Percentiles rank a stretch among this genome's conserved stretches.
These are phyloP conservation scores for Antheraea assamensis DNA, from an alignment of 2,888 invertebrate genomes.

Conservation along the genomic window DNA sequence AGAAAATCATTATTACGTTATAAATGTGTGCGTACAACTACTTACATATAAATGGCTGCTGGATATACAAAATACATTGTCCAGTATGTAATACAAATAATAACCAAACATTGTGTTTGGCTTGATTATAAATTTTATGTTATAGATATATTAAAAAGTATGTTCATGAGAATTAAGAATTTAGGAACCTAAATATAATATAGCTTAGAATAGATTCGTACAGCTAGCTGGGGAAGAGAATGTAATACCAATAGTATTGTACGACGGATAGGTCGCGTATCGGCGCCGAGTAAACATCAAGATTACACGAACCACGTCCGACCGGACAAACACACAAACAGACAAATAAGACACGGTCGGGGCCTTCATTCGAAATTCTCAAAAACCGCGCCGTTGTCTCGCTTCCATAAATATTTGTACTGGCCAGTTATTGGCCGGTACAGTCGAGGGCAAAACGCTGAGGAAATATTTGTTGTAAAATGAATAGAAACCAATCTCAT, in stretches of 20 bases:
- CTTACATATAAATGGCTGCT: too few species aligned
- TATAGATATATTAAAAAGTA: not conserved
- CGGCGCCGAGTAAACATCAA: conserved; percentile 43
- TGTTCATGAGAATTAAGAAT: not conserved
- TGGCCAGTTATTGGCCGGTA: conserved; percentile 76
- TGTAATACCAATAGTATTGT: conserved; percentile 36
- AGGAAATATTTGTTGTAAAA: conserved; percentile 1
- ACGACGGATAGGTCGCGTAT: conserved; percentile 38
- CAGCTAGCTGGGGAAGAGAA: conserved; percentile 14
- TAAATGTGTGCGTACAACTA: too few species aligned
- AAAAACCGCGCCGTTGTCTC: conserved; percentile 77
- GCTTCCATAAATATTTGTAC: conserved; percentile 70
- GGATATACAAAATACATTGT: too few species aligned
- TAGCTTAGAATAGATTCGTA: not conserved
- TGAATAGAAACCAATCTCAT: not conserved
- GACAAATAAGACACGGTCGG: conserved; percentile 58
- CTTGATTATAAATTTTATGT: not conserved
- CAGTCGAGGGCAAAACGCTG: conserved; percentile 38
- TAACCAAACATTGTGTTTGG: too few species aligned
- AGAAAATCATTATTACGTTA: too few species aligned
- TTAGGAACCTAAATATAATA: not conserved
- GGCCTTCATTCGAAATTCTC: conserved; percentile 77
- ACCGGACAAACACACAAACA: conserved; percentile 63
- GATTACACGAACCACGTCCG: conserved; percentile 55
- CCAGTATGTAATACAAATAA: too few species aligned